Evolutionary conservation across 2,888 invertebrate genomes (phyloP).

Genomic region (Eilema sororculum): DNA sequence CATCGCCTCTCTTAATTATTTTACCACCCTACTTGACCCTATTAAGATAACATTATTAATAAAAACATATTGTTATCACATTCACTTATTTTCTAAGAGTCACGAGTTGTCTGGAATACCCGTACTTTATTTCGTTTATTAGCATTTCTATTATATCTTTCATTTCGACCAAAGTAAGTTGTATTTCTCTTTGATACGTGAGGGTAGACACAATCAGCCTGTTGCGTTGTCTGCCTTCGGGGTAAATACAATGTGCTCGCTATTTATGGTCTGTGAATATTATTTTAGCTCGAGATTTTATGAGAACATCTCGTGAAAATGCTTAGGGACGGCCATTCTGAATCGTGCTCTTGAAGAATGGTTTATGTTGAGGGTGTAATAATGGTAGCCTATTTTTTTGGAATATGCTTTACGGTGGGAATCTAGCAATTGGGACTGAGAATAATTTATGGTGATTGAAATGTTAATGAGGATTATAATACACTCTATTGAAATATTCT

Average conservation of each 20-base stretch:
- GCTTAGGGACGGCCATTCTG: background rate
- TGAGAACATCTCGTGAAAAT: background rate
- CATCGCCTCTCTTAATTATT: too few relatives aligned
- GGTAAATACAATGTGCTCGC: background rate
- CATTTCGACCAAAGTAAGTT: constrained; percentile 8
- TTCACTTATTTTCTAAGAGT: background rate
- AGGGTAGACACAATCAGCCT: constrained; percentile 26
- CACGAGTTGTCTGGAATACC: background rate
- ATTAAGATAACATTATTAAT: too few relatives aligned
- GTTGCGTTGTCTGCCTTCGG: constrained; percentile 23
- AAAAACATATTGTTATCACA: background rate
- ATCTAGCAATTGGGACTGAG: background rate
- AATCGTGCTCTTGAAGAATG: background rate
- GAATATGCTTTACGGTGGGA: background rate
- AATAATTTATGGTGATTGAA: too few relatives aligned
- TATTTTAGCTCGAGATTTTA: constrained; percentile 2
- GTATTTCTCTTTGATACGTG: constrained; percentile 22
- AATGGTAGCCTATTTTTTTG: background rate
- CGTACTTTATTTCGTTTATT: background rate
- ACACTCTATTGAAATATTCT: too few relatives aligned
- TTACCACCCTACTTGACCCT: too few relatives aligned
- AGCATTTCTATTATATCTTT: constrained; percentile 4
- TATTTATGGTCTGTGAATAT: constrained; percentile 13
- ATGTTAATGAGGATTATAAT: too few relatives aligned
- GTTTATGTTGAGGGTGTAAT: background rate